Evolutionary conservation across 2,888 invertebrate species (phyloP).

Genomic region (Epistrophella euchroma): DNA sequence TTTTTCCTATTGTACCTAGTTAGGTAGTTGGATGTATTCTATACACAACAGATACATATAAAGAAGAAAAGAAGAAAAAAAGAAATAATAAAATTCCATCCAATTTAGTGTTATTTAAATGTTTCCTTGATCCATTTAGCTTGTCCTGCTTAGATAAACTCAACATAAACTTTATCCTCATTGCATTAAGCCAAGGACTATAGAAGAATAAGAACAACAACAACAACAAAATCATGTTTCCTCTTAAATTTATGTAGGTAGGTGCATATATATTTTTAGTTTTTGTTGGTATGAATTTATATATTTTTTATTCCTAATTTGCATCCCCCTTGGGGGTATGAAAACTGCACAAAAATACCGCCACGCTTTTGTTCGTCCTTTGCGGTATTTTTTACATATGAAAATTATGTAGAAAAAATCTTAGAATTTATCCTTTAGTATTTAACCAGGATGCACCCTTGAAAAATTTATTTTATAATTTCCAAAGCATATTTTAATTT

Average conservation of each 20-base stretch:
- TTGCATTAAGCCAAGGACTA: slow-evolving; percentile 20
- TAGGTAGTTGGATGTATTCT: not conserved
- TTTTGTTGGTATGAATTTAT: not conserved
- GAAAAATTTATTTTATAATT: slow-evolving; percentile 65
- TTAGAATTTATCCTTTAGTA: not conserved
- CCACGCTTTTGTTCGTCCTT: slow-evolving; percentile 60
- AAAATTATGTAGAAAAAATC: slow-evolving; percentile 21
- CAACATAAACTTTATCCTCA: slow-evolving; percentile 12
- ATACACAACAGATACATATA: not conserved
- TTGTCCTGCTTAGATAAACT: slow-evolving; percentile 36
- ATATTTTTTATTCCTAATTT: slow-evolving; percentile 45
- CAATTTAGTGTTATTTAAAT: slow-evolving; percentile 37
- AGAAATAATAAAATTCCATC: slow-evolving; percentile 31
- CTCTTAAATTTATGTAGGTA: slow-evolving; percentile 2
- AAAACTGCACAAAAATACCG: slow-evolving; percentile 52
- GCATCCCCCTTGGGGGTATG: slow-evolving; percentile 13
- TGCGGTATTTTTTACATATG: slow-evolving; percentile 43
- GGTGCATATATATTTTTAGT: not conserved
- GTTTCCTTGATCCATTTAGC: slow-evolving; percentile 37
- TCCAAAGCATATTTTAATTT: slow-evolving; percentile 8
- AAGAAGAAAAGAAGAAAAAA: not conserved
- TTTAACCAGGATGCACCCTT: slow-evolving; percentile 70
- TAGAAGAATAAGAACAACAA: not conserved
- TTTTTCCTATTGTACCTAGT: not conserved
- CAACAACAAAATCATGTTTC: slow-evolving; percentile 7